phyloP scores from a whole-genome alignment of 1,140 invertebrate genomes.

The Zophobas morio region DNA sequence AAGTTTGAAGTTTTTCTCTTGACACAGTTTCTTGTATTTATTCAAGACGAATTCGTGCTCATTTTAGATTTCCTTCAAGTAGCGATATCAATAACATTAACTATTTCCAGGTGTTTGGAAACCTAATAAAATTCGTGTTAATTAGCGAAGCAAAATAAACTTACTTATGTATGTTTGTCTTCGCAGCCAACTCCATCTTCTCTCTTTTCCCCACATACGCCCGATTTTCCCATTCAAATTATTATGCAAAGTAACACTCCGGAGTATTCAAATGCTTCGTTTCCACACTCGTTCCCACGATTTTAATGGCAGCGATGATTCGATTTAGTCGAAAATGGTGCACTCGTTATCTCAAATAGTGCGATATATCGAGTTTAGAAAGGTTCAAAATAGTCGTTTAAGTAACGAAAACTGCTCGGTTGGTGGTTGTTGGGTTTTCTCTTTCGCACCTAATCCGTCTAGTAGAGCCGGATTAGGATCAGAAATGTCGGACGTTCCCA shows the following conservation, averaged over 20 bases:
- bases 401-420: background rate
- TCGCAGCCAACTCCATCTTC: no score
- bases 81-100: no score
- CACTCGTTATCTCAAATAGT: background rate
- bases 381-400: background rate
- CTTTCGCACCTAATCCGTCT: conserved; percentile 8
- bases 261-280: background rate
- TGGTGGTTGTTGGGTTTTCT: background rate
- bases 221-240: background rate
- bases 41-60: no score
- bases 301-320: background rate
- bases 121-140: no score
- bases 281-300: background rate
- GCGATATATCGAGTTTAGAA: background rate
- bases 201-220: no score
- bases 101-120: no score
- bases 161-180: no score
- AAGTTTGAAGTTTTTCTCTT: no score
- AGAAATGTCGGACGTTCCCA: background rate
- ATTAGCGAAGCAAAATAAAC: no score
- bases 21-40: no score
- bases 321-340: background rate
- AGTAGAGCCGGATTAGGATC: background rate
- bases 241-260: background rate
- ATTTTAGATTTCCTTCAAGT: no score